Conservation (phyloP, 2,888 invertebrate species). For the Rotaria magnacalcarata region DNA sequence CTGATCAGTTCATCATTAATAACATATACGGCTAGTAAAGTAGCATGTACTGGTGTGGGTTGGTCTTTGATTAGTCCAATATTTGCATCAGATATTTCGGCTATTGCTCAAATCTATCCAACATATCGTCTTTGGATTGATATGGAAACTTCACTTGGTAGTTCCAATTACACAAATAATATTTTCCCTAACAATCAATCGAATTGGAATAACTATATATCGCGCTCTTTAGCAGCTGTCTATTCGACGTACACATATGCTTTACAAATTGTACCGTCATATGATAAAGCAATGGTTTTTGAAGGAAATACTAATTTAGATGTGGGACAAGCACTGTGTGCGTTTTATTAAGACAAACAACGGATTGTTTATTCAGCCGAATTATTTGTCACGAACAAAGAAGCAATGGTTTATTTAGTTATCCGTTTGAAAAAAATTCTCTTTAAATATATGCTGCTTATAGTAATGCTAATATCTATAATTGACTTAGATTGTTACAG, state of each 20-base stretch:
- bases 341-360: background rate
- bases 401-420: too few relatives aligned
- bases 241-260: background rate
- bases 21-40: background rate
- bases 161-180: background rate
- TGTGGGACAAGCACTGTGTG: background rate
- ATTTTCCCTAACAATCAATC: background rate
- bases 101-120: background rate
- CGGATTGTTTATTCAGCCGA: background rate
- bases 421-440: too few relatives aligned
- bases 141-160: background rate
- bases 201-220: background rate
- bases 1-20: background rate
- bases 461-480: too few relatives aligned
- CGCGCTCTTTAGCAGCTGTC: background rate
- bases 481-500: too few relatives aligned
- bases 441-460: too few relatives aligned
- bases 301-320: background rate
- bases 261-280: background rate
- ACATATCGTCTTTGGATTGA: slow-evolving; percentile 12
- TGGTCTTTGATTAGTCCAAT: background rate
- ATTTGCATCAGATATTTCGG: background rate
- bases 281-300: background rate
- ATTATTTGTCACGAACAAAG: too few relatives aligned
- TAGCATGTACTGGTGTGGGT: background rate